These are phyloP conservation scores for Drosophila setifemur DNA, from an alignment of 1,140 invertebrate genomes.

Conservation along the genomic window DNA sequence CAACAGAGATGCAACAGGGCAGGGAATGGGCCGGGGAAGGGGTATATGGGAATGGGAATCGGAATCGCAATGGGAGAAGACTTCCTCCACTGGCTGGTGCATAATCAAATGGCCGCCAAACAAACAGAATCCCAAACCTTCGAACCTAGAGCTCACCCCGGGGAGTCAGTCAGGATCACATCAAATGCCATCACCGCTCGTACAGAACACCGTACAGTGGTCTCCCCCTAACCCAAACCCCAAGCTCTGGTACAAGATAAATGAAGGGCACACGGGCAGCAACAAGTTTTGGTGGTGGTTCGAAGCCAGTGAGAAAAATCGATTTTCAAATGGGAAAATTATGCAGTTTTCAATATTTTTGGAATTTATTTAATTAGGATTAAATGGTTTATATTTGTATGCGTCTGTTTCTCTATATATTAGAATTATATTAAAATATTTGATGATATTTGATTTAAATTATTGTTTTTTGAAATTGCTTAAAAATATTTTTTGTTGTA, in stretches of 20 bases:
- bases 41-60: constrained; percentile 4
- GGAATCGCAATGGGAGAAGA: constrained; percentile 1
- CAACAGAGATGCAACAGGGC: constrained; percentile 25
- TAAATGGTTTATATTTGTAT: not conserved
- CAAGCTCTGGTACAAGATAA: constrained; percentile 19
- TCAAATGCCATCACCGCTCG: constrained; percentile 36
- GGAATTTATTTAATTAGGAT: too few relatives aligned
- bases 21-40: constrained; percentile 3
- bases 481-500: not conserved
- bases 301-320: constrained; percentile 1
- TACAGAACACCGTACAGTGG: not conserved
- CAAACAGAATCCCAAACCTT: constrained; percentile 31
- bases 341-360: too few relatives aligned
- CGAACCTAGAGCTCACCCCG: constrained; percentile 31
- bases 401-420: too few relatives aligned
- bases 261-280: constrained; percentile 36
- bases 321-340: not conserved
- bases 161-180: constrained; percentile 43
- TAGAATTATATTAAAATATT: too few relatives aligned
- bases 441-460: too few relatives aligned
- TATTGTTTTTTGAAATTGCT: too few relatives aligned
- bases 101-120: constrained; percentile 52
- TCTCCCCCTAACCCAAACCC: not conserved
- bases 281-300: constrained; percentile 29
- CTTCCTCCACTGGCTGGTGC: constrained; percentile 22